Evolutionary conservation across 64 coral and sea anemone genomes (phyloP), one percentile per base, ranked within the genome.

Genomic region (Porites lutea): DNA sequence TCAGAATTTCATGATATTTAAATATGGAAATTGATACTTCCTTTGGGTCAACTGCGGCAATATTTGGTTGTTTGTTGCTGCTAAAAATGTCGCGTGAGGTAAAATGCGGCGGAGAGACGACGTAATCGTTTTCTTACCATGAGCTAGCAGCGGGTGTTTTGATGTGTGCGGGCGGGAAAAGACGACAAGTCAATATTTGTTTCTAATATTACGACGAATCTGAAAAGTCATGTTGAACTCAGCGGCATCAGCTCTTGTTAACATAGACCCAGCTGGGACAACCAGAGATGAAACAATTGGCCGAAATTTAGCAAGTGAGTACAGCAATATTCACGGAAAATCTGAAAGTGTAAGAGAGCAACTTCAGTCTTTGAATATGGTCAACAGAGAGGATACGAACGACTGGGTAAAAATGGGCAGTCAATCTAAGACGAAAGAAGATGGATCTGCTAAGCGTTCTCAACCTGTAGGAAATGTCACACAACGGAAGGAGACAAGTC

Each of bases 331-430:
- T 45, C 47, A 84, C 49, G 47, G 63, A 4, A 68, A 84, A 51
- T 19, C 81, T 68, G 81, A 84, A 64, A 84, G 45, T 14, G 14
- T 84, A 0, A 84, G 69, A 68, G 81, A 84, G 44, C 81, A 84
- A 20, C 48, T 84, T 3, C 4, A 84, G 14, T 68, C 81, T 20
- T 51, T 84, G 46, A 69, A 67, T 48, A 18, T 67, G 19, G 69
- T 49, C 21, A 20, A 65, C 62, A 84, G 5, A n/a, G 75, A 77
- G 19, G 74, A 23, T 53, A 4, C 12, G 18, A 48, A 75, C 72
- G 47, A 7, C 49, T 16, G 15, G 43, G 47, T 50, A 16, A 76
- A 68, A 51, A 84, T 84, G 81, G 11, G 45, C 18, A 20, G 63
- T 11, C 46, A 68, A 69, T 8, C 63, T 52, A 19, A 11, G 79